A percentile compares a stretch with the other conserved stretches of the same genome.
These are phyloP conservation scores for Andinoacara biseriatus DNA, from an alignment of 2,113 vertebrate species.

Conservation along the genomic window DNA sequence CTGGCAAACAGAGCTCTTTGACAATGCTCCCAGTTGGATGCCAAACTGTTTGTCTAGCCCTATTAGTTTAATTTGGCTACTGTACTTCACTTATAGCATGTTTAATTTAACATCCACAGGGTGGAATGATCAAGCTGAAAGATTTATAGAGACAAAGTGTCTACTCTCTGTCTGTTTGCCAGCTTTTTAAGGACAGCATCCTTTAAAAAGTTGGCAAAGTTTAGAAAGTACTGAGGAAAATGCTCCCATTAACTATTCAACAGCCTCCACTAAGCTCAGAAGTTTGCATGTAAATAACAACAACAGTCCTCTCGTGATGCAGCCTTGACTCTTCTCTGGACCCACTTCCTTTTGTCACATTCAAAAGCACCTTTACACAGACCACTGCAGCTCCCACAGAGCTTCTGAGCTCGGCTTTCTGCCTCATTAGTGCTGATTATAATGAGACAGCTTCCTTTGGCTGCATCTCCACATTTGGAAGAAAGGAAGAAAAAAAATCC, in stretches of 20 bases:
- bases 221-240: neutral
- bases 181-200: neutral
- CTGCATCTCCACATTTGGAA: conserved; percentile 38
- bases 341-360: conserved; percentile 22
- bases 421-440: conserved; percentile 67
- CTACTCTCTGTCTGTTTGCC: neutral
- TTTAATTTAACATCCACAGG: conserved; percentile 37
- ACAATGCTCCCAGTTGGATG: conserved; percentile 51
- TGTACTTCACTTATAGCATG: conserved; percentile 26
- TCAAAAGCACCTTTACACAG: conserved; percentile 41
- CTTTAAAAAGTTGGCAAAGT: conserved; percentile 3
- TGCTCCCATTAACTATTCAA: neutral
- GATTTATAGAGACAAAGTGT: neutral
- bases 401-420: conserved; percentile 30
- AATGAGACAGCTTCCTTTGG: conserved; percentile 60
- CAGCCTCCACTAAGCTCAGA: neutral
- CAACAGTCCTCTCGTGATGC: conserved; percentile 16
- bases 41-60: conserved; percentile 56
- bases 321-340: conserved; percentile 19
- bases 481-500: conserved; percentile 23
- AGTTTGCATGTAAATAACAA: conserved; percentile 25
- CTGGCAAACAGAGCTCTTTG: conserved; percentile 43
- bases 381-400: conserved; percentile 1
- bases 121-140: neutral
- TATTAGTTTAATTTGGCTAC: conserved; percentile 49